Evolutionary conservation across 2,113 vertebrate genomes (phyloP).

Genomic region (Megaceryle torquata): DNA sequence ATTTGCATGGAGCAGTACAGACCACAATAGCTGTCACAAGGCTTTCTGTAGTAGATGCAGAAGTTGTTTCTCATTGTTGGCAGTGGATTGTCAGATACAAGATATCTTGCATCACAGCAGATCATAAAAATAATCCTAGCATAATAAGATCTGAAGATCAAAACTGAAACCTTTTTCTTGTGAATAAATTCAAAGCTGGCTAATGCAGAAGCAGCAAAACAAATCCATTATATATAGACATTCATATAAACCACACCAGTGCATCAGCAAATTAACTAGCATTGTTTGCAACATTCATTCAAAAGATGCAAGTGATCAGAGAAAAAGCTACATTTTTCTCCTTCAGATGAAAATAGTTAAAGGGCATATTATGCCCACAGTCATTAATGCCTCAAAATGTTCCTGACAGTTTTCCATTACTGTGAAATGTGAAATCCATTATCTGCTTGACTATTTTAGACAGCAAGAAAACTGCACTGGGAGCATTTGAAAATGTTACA

Average conservation of each 20-base stretch:
- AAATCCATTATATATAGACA: background rate
- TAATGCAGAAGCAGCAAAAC: background rate
- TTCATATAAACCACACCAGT: background rate
- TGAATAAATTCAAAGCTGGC: background rate
- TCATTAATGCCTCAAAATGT: background rate
- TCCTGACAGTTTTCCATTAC: background rate
- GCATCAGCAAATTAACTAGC: background rate
- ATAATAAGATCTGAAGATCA: background rate
- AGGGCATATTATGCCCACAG: background rate
- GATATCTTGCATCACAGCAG: background rate
- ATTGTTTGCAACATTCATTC: background rate
- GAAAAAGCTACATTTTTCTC: background rate
- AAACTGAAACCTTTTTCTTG: background rate
- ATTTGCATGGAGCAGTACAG: background rate
- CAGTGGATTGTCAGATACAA: background rate
- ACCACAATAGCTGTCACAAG: background rate
- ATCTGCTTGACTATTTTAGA: slow-evolving; percentile 3
- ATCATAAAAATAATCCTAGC: background rate
- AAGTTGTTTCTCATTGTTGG: background rate
- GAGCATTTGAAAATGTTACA: background rate
- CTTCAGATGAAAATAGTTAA: background rate
- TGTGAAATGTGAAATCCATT: slow-evolving; percentile 17
- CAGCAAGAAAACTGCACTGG: background rate
- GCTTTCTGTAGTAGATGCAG: background rate
- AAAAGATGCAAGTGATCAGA: background rate